Percentiles rank a stretch among this genome's conserved stretches.
Evolutionary conservation across 2,888 invertebrate species (phyloP).

Genomic region (Spilarctia lutea): DNA sequence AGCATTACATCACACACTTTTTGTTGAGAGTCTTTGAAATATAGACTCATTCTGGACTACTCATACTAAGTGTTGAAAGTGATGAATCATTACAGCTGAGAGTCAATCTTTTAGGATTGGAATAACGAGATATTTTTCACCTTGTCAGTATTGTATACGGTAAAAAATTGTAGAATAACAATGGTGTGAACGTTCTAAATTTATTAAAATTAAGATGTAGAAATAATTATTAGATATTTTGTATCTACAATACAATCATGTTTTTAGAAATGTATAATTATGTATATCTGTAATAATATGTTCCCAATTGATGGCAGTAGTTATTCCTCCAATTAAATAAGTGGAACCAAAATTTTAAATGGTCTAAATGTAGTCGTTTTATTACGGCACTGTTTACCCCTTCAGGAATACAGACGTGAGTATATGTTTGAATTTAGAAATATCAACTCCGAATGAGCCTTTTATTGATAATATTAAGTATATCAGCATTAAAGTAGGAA

Average conservation of each 20-base stretch:
- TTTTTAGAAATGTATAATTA: too few relatives aligned
- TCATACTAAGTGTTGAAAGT: conserved; percentile 40
- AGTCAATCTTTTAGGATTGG: conserved; percentile 5
- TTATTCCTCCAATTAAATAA: background rate
- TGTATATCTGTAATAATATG: background rate
- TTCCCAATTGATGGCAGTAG: background rate
- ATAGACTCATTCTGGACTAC: conserved; percentile 45
- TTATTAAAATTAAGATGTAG: background rate
- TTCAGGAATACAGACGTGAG: background rate
- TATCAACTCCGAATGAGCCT: background rate
- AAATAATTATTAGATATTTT: too few relatives aligned
- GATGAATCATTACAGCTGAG: conserved; percentile 38
- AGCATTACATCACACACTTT: conserved; percentile 57
- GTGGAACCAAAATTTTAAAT: background rate
- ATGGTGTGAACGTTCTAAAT: background rate
- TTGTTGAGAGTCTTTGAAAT: conserved; percentile 54
- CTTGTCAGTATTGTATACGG: background rate
- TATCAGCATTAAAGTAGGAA: background rate
- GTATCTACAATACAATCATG: too few relatives aligned
- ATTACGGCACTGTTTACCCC: background rate
- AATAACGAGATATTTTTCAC: background rate
- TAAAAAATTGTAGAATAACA: background rate
- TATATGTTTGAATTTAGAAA: background rate
- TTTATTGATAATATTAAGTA: background rate
- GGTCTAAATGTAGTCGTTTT: background rate